phyloP scores from a whole-genome alignment of 1,140 invertebrate genomes.

The Batillaria attramentaria region DNA sequence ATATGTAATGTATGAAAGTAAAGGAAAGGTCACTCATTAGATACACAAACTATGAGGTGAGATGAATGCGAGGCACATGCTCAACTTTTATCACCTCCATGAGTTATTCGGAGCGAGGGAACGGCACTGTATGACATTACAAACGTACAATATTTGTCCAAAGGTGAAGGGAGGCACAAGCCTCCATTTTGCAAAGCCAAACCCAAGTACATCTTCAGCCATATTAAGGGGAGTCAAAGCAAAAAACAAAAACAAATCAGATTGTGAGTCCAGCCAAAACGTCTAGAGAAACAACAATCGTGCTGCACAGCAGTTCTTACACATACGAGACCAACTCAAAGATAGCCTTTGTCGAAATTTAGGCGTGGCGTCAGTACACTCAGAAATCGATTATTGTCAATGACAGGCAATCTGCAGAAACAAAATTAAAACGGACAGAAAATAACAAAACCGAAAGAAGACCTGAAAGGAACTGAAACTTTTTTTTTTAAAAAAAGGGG shows the following conservation, averaged over 20 bases:
- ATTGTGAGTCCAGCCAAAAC: not conserved
- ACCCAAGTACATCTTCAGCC: not conserved
- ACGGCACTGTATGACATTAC: not conserved
- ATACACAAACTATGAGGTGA: too few relatives aligned
- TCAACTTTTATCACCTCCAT: too few relatives aligned
- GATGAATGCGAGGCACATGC: too few relatives aligned
- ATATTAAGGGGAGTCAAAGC: slow-evolving; percentile 7
- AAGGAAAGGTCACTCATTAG: too few relatives aligned
- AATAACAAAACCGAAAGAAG: not conserved
- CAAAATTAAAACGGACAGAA: not conserved
- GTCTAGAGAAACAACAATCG: slow-evolving; percentile 13
- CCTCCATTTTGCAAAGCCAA: not conserved
- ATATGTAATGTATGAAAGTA: too few relatives aligned
- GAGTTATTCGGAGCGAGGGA: too few relatives aligned
- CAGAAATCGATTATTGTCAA: slow-evolving; percentile 37
- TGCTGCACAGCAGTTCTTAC: slow-evolving; percentile 22
- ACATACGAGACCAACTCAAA: slow-evolving; percentile 1
- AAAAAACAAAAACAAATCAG: slow-evolving; percentile 7
- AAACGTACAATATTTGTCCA: not conserved
- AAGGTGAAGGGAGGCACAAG: not conserved
- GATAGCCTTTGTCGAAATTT: slow-evolving; percentile 35
- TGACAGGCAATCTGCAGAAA: slow-evolving; percentile 29
- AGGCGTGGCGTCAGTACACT: slow-evolving; percentile 33
- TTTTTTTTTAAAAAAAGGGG: too few relatives aligned
- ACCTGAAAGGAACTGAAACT: too few relatives aligned